Base-by-base conservation (phyloP, 2,113 vertebrate genomes). In the Oreotrochilus melanogaster region DNA sequence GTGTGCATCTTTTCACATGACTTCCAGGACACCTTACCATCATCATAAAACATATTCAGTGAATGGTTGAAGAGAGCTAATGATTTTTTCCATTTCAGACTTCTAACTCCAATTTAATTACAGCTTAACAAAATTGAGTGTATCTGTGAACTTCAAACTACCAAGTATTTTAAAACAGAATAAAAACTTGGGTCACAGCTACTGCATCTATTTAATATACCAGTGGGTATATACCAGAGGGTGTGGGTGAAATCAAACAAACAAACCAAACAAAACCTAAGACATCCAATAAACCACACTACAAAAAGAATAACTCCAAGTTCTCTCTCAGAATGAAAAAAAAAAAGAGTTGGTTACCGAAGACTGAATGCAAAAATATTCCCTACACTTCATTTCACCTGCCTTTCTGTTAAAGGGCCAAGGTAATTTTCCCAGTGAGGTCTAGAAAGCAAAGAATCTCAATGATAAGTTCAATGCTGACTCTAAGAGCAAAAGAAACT, bases 401-500 rank as follows among this genome's bases (percentile, higher is more conserved):
- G 73, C 61, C 43, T 35, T 62, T 80, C n/a, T 37, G 1, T 69
- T 96, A 89, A 71, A 53, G 4, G 95, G n/a, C 37, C 35, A 60
- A 76, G 70, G 22, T 74, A 71, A 80, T 70, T 81, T 78, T 80
- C 25, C 78, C 61, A 53, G 2, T 33, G 8, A 51, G 60, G 19
- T 91, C 51, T 50, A 71, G 62, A 84, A 88, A 95, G 35, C 12
- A 43, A 93, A 89, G 93, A 85, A 91, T 3, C 69, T 82, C 79
- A 92, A 35, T 15, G 18, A 95, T 23, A 6, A 74, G 33, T 17
- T 91, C 50, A 1, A 6, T 53, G 57, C 35, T 57, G 64, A 75
- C 45, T 94, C 83, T 74, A 66, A 80, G 91, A 80, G 67, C 60
- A 86, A 73, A 94, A 86, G 53, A 84, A 92, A 45, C 79, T 78